Percentiles rank a stretch among this genome's conserved stretches.
phyloP scores from a whole-genome alignment of 2,113 vertebrate species.

The Alosa alosa region DNA sequence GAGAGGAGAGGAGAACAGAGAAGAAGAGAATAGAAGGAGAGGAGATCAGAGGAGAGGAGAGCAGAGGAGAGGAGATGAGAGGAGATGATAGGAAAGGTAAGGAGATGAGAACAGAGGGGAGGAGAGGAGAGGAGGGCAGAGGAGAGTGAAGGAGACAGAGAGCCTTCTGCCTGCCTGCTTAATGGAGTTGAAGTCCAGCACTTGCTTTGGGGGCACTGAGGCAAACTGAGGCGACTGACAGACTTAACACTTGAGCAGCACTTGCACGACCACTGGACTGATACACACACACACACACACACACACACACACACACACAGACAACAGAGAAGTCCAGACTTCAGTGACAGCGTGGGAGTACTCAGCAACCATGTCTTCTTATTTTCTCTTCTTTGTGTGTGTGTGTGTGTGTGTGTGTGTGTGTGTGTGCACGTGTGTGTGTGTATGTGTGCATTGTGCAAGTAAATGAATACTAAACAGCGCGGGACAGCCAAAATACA shows the following conservation, averaged over 20 bases:
- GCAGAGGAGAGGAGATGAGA: too few species aligned
- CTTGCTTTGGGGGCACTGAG: background rate
- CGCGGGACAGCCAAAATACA: background rate
- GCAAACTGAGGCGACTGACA: background rate
- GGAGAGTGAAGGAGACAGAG: background rate
- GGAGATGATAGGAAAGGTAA: too few species aligned
- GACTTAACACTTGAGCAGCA: background rate
- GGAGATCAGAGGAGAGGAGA: too few species aligned
- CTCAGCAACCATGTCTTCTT: too few species aligned
- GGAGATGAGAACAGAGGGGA: background rate
- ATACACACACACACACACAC: background rate
- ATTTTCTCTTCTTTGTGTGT: background rate
- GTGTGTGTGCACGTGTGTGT: background rate
- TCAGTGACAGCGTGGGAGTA: too few species aligned
- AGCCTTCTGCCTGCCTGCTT: background rate
- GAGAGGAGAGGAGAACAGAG: too few species aligned
- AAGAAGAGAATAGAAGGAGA: too few species aligned
- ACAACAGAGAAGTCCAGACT: background rate
- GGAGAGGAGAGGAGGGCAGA: background rate
- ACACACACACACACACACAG: background rate
- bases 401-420: background rate
- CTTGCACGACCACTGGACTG: background rate
- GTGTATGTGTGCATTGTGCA: background rate
- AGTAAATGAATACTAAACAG: slow-evolving; percentile 3
- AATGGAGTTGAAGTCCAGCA: background rate